Conservation (phyloP, 1,140 invertebrate genomes). For the Chrysomallon squamiferum region DNA sequence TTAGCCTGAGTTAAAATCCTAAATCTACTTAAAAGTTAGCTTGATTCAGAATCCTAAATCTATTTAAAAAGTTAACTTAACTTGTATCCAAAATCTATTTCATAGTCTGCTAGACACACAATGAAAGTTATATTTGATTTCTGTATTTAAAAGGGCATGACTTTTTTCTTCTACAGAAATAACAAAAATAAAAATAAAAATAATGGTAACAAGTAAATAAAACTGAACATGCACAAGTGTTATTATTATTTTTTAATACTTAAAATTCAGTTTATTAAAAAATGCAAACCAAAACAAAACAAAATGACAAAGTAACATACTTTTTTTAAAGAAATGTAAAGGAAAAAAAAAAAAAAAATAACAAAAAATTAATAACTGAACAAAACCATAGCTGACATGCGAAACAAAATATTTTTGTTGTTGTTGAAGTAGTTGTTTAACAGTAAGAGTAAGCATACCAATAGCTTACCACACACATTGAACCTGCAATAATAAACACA, state of each 20-base stretch:
- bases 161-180: not conserved
- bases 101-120: no score
- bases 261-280: not conserved
- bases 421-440: not conserved
- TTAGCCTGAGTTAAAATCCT: no score
- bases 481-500: not conserved
- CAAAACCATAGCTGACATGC: not conserved
- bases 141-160: no score
- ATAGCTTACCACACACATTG: not conserved
- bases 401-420: not conserved
- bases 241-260: not conserved
- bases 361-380: not conserved
- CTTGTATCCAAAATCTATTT: no score
- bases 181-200: slow-evolving; percentile 20
- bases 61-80: no score
- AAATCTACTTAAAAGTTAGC: no score
- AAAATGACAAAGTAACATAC: not conserved
- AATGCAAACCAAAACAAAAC: slow-evolving; percentile 2
- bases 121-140: no score
- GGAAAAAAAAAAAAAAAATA: not conserved
- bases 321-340: no score
- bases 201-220: no score
- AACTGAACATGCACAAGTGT: not conserved
- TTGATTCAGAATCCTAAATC: no score
- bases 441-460: not conserved